Conservation (phyloP, 2,888 invertebrate species). For the Onthophagus sagittarius region DNA sequence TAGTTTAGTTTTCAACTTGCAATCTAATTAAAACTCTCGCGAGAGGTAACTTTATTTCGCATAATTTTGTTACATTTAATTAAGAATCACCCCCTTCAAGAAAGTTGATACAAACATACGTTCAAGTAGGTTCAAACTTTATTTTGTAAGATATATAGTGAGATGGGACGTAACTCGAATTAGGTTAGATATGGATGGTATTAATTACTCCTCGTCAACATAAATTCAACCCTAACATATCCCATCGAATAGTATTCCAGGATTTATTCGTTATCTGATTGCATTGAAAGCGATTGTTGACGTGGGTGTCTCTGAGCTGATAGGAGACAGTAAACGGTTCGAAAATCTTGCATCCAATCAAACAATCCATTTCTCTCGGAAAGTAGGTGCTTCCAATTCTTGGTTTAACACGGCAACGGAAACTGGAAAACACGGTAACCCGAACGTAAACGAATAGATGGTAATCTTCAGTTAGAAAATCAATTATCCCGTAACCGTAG, state of each 20-base stretch:
- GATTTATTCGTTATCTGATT: not conserved
- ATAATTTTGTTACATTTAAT: not conserved
- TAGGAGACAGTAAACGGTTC: not conserved
- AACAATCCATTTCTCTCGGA: not conserved
- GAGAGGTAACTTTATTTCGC: not conserved
- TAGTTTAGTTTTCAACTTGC: not conserved
- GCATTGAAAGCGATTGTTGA: not conserved
- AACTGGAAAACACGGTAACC: not conserved
- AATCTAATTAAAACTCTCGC: not conserved
- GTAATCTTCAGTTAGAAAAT: not conserved
- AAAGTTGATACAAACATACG: not conserved
- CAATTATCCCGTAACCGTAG: not conserved
- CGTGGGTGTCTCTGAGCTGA: not conserved
- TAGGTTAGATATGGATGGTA: not conserved
- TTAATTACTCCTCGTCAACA: not conserved
- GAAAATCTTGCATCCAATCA: not conserved
- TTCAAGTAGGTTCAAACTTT: too few species aligned
- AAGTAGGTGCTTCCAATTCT: not conserved
- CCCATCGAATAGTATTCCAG: not conserved
- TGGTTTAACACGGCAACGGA: not conserved
- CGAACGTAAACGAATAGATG: not conserved
- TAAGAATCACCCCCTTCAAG: not conserved
- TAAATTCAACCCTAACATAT: not conserved
- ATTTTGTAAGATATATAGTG: too few species aligned
- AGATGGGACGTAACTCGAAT: not conserved